These are phyloP conservation scores for Choristoneura fumiferana DNA, from an alignment of 1,140 invertebrate species.

Conservation along the genomic window DNA sequence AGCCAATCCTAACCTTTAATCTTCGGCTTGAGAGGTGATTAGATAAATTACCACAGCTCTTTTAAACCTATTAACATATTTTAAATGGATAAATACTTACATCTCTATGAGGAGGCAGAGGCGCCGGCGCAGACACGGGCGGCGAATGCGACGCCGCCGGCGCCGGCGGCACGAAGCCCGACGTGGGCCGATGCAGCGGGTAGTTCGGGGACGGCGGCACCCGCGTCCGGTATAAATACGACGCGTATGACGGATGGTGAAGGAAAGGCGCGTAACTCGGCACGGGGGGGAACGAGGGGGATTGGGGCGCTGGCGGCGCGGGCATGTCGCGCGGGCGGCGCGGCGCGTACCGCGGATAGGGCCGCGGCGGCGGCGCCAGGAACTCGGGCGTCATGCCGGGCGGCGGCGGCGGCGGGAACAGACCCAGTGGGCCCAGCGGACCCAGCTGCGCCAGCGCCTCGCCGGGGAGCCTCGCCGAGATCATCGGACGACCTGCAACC, in stretches of 20 bases:
- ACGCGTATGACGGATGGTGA: conserved; percentile 51
- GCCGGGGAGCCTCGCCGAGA: conserved; percentile 75
- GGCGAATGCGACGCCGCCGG: conserved; percentile 59
- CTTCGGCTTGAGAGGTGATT: no score
- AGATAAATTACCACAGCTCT: no score
- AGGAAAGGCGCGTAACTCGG: conserved; percentile 60
- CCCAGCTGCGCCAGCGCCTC: conserved; percentile 74
- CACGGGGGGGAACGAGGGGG: conserved; percentile 52
- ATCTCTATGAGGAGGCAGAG: conserved; percentile 54
- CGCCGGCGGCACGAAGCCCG: conserved; percentile 61
- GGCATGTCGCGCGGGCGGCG: conserved; percentile 47
- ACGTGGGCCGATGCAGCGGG: conserved; percentile 51
- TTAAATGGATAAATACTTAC: conserved; percentile 39
- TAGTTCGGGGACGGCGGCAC: conserved; percentile 49
- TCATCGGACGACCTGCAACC: conserved; percentile 72
- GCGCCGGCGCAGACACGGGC: conserved; percentile 50
- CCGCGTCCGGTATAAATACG: conserved; percentile 51
- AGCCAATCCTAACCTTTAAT: no score
- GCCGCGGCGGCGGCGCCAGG: conserved; percentile 69
- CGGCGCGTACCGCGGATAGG: conserved; percentile 66
- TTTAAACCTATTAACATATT: no score
- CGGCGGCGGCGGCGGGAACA: conserved; percentile 43
- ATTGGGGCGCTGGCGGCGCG: conserved; percentile 33
- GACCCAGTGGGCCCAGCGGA: conserved; percentile 47
- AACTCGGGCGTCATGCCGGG: conserved; percentile 70